Base-by-base conservation (phyloP, 2,888 invertebrate genomes). In the Cenopis cana region DNA sequence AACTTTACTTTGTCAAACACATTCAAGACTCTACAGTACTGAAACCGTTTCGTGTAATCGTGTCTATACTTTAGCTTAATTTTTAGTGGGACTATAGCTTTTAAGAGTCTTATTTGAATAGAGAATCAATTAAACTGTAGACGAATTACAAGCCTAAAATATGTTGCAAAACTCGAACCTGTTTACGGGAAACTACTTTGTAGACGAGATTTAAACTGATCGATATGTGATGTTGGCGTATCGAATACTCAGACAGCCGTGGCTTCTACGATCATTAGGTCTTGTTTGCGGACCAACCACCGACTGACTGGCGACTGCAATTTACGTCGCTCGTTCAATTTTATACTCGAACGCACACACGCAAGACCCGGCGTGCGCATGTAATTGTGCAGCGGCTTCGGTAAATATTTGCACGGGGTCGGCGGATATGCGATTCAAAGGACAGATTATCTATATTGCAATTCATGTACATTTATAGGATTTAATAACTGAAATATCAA, bases 251-350 rank as follows among this genome's bases (percentile, higher is more conserved):
- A 46, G 46, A 46, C n/a, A 46, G 46, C 14, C n/a, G 46, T 6
- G 46, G 46, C 46, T 8, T 46, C 46, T 8, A 14, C 46, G n/a
- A n/a, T 46, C 46, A 46, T 46, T 46, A 46, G 8, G n/a, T n/a
- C 46, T 46, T 46, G 46, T 46, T 46, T 46, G 46, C 46, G 8
- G n/a, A 12, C n/a, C 46, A 46, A 46, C 46, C 46, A 46, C 46
- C 46, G 4, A 46, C 65, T 56, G 65, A 46, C 55, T 56, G 55
- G 55, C 46, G 65, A 46, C 55, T 56, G 55, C 65, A 66, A 56
- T 66, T 62, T 66, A 41, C 55, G 41, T 46, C 24, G 64, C 11
- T 38, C 64, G 41, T 41, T 66, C 55, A 56, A 66, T 64, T 64
- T 52, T 56, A 55, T 56, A 66, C 55, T 56, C 10, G 65, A 46